phyloP scores from a whole-genome alignment of 2,797 vertebrate species.

The Eutrigla gurnardus region DNA sequence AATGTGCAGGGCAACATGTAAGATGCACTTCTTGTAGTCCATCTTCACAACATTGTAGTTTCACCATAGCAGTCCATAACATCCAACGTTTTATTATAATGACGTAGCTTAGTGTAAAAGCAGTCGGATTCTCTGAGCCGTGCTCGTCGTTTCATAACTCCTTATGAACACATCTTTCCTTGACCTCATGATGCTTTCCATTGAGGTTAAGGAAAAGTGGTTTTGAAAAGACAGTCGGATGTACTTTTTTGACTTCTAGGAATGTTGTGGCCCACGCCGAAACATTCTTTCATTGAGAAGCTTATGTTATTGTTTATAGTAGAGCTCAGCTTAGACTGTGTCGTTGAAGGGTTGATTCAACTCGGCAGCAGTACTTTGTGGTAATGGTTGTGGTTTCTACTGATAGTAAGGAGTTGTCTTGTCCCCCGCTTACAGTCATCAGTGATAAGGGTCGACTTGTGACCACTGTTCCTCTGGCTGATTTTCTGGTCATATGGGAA shows the following conservation, averaged over 20 bases:
- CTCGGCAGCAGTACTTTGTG: neutral
- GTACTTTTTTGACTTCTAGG: neutral
- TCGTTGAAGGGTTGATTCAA: neutral
- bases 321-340: slow-evolving; percentile 8
- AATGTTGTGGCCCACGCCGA: slow-evolving; percentile 17
- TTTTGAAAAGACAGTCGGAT: no score
- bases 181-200: no score
- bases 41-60: neutral
- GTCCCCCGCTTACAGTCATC: neutral
- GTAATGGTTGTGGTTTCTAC: slow-evolving; percentile 9
- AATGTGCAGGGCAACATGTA: neutral
- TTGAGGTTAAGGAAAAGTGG: no score
- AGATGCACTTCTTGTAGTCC: neutral
- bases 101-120: neutral
- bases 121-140: no score
- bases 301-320: slow-evolving; percentile 41
- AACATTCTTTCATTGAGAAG: slow-evolving; percentile 32
- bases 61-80: neutral
- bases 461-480: slow-evolving; percentile 2
- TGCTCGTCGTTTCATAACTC: no score
- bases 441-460: slow-evolving; percentile 5
- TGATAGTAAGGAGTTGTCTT: neutral
- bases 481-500: neutral
- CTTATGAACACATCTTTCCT: no score
- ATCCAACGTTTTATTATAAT: neutral